Percentiles rank a stretch among this genome's conserved stretches.
phyloP scores from a whole-genome alignment of 1,140 invertebrate species.

The Arion vulgaris region DNA sequence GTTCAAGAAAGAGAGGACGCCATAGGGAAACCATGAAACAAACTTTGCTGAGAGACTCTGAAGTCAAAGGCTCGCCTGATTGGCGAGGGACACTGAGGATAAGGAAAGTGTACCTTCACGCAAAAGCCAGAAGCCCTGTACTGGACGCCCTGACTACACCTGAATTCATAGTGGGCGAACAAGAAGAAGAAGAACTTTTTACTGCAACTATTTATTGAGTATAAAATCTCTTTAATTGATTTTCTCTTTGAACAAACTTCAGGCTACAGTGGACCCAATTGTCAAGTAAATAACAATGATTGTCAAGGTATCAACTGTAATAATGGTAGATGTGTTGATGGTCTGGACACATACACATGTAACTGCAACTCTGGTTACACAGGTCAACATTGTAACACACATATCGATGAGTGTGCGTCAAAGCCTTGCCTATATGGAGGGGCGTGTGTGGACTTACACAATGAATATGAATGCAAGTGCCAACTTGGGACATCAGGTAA shows the following conservation, averaged over 20 bases:
- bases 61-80: no score
- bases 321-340: constrained; percentile 51
- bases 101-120: no score
- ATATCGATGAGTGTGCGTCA: constrained; percentile 85
- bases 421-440: constrained; percentile 77
- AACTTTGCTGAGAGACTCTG: no score
- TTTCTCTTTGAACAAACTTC: background rate
- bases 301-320: constrained; percentile 40
- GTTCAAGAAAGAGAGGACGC: no score
- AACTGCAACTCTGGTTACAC: constrained; percentile 86
- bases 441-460: constrained; percentile 50
- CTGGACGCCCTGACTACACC: no score
- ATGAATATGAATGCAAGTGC: constrained; percentile 81
- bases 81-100: no score
- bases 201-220: no score
- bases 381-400: constrained; percentile 54
- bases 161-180: no score
- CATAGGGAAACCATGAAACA: no score
- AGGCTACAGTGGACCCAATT: constrained; percentile 57
- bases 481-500: constrained; percentile 84
- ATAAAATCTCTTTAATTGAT: no score
- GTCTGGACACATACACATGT: constrained; percentile 74
- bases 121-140: no score
- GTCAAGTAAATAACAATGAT: constrained; percentile 61
- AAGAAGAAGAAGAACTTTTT: no score